Evolutionary conservation across 2,888 invertebrate species (phyloP).

Genomic region (Acrobasis suavella): DNA sequence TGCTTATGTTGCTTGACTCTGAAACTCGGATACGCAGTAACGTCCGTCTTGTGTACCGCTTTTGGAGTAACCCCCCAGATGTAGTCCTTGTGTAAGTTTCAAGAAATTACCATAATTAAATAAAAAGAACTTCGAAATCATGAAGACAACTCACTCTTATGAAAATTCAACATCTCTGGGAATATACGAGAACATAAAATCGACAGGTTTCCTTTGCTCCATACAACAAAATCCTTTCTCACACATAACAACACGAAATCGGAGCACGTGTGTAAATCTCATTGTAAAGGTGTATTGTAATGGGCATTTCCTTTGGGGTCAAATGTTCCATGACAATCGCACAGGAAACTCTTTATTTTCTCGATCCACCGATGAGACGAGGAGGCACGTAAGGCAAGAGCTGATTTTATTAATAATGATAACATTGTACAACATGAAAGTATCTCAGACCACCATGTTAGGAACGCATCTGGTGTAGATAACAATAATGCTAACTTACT

Average conservation of each 20-base stretch:
- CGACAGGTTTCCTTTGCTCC: slow-evolving; percentile 19
- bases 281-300: slow-evolving; percentile 53
- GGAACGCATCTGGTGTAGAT: slow-evolving; percentile 6
- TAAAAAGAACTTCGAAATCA: too few species aligned
- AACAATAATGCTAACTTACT: slow-evolving; percentile 9
- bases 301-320: slow-evolving; percentile 58
- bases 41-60: too few species aligned
- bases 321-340: slow-evolving; percentile 59
- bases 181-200: slow-evolving; percentile 3
- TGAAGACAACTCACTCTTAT: neutral
- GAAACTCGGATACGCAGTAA: too few species aligned
- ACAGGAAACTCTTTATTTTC: slow-evolving; percentile 76
- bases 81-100: too few species aligned
- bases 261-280: slow-evolving; percentile 56
- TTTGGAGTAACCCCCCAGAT: too few species aligned
- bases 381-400: slow-evolving; percentile 57
- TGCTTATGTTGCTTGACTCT: too few species aligned
- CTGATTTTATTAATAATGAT: slow-evolving; percentile 27
- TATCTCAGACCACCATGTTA: slow-evolving; percentile 11
- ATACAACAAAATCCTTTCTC: slow-evolving; percentile 56
- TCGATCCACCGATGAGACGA: slow-evolving; percentile 54
- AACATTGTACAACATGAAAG: neutral
- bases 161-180: neutral
- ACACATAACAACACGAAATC: slow-evolving; percentile 49
- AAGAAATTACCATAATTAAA: too few species aligned